Evolutionary conservation across 2,113 vertebrate genomes (phyloP).

Genomic region (Strix aluco): DNA sequence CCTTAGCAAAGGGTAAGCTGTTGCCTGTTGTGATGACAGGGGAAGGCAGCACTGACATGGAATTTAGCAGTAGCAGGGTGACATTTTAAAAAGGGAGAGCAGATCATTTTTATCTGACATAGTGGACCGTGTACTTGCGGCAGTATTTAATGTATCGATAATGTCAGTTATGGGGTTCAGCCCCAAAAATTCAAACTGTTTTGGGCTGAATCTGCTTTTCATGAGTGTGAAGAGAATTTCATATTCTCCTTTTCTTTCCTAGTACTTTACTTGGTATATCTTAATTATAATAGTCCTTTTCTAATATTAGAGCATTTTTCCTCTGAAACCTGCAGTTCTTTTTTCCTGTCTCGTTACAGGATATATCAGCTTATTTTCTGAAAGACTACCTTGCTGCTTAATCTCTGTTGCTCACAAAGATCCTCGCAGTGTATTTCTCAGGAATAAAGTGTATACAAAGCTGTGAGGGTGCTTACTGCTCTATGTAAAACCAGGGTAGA

Average conservation of each 20-base stretch:
- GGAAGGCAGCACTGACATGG: background rate
- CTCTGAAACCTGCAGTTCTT: background rate
- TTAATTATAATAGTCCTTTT: background rate
- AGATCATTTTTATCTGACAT: background rate
- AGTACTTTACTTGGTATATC: background rate
- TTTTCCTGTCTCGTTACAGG: background rate
- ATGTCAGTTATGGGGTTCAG: background rate
- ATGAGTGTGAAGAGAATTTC: background rate
- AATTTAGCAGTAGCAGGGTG: background rate
- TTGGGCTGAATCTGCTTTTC: background rate
- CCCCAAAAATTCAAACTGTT: background rate
- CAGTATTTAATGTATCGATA: background rate
- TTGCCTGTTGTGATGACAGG: background rate
- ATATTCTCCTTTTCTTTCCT: background rate
- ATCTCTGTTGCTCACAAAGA: background rate
- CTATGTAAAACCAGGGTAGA: background rate
- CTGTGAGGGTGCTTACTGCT: background rate
- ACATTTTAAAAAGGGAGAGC: background rate
- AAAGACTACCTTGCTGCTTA: rapidly evolving
- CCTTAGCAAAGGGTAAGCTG: rapidly evolving
- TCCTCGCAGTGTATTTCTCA: background rate
- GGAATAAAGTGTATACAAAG: background rate
- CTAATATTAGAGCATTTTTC: background rate
- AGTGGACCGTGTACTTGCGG: background rate
- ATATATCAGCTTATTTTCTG: background rate